These are phyloP conservation scores for Leucoptera coffeella DNA, from an alignment of 2,888 invertebrate species.

Conservation along the genomic window DNA sequence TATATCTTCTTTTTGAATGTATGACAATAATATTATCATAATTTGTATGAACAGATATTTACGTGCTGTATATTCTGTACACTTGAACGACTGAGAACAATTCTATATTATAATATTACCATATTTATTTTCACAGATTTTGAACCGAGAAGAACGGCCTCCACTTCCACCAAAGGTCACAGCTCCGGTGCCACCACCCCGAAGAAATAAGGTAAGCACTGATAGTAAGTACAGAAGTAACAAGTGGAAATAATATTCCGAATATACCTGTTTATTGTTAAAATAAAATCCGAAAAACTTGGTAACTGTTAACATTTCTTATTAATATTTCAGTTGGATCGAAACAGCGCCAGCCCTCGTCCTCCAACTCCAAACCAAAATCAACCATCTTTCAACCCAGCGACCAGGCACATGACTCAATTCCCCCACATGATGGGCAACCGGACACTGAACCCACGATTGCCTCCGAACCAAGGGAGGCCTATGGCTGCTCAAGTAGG, in stretches of 20 bases:
- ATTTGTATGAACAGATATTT: no score
- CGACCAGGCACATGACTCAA: slow-evolving; percentile 9
- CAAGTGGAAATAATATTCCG: no score
- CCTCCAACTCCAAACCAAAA: slow-evolving; percentile 20
- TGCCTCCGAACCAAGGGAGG: slow-evolving; percentile 6
- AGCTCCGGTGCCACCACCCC: slow-evolving; percentile 42
- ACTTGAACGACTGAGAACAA: no score
- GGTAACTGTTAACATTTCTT: not conserved
- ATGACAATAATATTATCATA: no score
- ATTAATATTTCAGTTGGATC: slow-evolving; percentile 13
- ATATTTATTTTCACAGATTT: no score
- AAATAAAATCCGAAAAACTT: no score
- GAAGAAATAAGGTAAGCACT: slow-evolving; percentile 32
- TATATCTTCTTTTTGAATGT: no score
- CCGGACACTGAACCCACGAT: not conserved
- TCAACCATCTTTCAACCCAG: slow-evolving; percentile 19
- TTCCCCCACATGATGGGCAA: slow-evolving; percentile 2
- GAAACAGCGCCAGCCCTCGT: slow-evolving; percentile 29
- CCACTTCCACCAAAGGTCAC: slow-evolving; percentile 39
- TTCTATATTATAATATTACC: no score
- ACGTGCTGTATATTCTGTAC: no score
- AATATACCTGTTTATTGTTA: no score
- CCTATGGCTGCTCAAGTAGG: slow-evolving; percentile 15
- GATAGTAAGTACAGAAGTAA: no score
- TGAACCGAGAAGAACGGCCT: slow-evolving; percentile 38